Evolutionary conservation across 1,140 invertebrate species (phyloP), one percentile per base, ranked within the genome.

Genomic region (Drosophila virilis): DNA sequence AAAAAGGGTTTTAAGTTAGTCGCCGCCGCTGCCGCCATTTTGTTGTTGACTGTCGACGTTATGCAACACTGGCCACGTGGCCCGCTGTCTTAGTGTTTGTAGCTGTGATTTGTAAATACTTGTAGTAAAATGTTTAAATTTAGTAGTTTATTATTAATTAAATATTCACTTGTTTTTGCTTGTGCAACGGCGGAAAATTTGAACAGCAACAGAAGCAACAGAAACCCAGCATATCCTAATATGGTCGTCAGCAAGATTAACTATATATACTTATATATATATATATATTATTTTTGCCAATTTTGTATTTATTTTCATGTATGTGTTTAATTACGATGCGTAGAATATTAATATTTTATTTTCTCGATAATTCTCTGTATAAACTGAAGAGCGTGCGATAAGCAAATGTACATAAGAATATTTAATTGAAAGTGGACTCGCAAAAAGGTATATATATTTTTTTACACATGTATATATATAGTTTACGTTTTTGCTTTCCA

Each of bases 31-130:
- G 58, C 13, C 15, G 62, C 50, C 48, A 65, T 54, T 76, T 52
- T 40, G 38, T 64, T 51, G 33, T n/a, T 59, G 62, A 55, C 74
- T 59, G 32, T 46, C 22, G 40, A 69, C 74, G 68, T 69, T 74
- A 80, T 70, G 78, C 60, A 86, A 88, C 80, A 89, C 72, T 84
- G 66, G 80, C 65, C 38, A 42, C 33, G 28, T 17, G 17, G 17
- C 35, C 55, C 59, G 67, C 66, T 58, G 62, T 58, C 22, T 79
- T 84, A 76, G 84, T 85, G 85, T 90, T 84, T 80, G 85, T 89
- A 89, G 84, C 84, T 89, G 85, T 89, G 85, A 89, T 89, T 89
- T 89, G 84, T 89, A 90, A 67, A 89, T 90, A 89, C 48, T 75
- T 84, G 73, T 84, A 88, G 77, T 80, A 61, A 80, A 80, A 89